Percentiles rank a stretch among this genome's conserved stretches.
These are phyloP conservation scores for Chunga burmeisteri DNA, from an alignment of 2,113 vertebrate species.

Conservation along the genomic window DNA sequence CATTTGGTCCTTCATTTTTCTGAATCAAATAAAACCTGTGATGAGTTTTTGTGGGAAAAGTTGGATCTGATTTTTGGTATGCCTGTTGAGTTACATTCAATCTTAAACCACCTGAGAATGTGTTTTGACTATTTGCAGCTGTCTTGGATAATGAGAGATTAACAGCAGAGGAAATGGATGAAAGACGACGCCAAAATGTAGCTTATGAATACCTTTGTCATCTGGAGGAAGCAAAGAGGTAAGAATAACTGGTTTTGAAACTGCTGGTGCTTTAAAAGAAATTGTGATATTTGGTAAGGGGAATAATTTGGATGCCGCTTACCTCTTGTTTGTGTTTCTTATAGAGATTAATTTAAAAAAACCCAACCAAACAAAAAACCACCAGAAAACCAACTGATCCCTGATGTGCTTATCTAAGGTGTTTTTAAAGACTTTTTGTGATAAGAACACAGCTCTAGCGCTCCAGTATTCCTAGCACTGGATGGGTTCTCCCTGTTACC, in stretches of 20 bases:
- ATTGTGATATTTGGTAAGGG: not conserved
- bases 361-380: not conserved
- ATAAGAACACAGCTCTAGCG: not conserved
- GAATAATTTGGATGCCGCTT: not conserved
- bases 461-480: not conserved
- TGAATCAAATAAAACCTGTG: not conserved
- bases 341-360: not conserved
- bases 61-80: not conserved
- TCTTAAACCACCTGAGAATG: not conserved
- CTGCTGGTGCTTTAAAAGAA: not conserved
- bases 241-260: conserved; percentile 15
- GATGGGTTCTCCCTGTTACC: not conserved
- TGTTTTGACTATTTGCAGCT: conserved; percentile 74
- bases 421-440: not conserved
- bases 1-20: not conserved
- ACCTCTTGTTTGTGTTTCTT: not conserved
- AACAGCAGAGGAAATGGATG: conserved; percentile 99
- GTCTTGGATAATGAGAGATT: conserved; percentile 96
- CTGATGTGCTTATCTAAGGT: not conserved
- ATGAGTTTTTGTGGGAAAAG: not conserved
- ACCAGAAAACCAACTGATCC: accelerated
- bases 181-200: conserved; percentile 93
- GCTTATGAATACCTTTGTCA: conserved; percentile 98
- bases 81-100: not conserved
- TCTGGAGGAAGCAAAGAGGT: conserved; percentile 98